Percentiles rank a stretch among this genome's conserved stretches.
Evolutionary conservation across 2,888 invertebrate species (phyloP).

Genomic region (Ichneumoninae sp.): DNA sequence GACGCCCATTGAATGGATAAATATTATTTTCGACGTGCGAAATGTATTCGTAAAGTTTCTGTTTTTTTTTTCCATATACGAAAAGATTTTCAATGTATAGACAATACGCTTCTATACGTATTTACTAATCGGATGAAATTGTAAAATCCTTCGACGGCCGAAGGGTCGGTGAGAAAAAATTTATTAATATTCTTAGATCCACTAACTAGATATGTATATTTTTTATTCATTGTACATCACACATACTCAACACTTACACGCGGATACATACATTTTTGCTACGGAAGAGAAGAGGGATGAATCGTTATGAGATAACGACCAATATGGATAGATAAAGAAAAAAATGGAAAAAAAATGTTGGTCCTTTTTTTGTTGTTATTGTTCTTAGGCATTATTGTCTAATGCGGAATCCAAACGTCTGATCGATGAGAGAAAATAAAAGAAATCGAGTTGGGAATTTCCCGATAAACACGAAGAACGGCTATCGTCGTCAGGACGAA

Average conservation of each 20-base stretch:
- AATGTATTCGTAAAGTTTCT: slow-evolving; percentile 32
- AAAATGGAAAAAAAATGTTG: slow-evolving; percentile 19
- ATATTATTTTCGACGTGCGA: slow-evolving; percentile 45
- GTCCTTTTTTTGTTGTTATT: slow-evolving; percentile 21
- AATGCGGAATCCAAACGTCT: slow-evolving; percentile 39
- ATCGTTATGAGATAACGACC: slow-evolving; percentile 44
- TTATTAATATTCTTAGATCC: slow-evolving; percentile 56
- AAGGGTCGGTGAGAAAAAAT: slow-evolving; percentile 19
- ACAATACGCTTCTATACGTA: slow-evolving; percentile 35
- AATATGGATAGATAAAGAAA: slow-evolving; percentile 33
- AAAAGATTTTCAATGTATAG: slow-evolving; percentile 48
- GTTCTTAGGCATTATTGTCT: slow-evolving; percentile 38
- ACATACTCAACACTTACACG: slow-evolving; percentile 17
- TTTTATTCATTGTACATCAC: slow-evolving; percentile 66
- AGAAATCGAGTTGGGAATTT: not conserved
- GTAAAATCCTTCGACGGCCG: slow-evolving; percentile 38
- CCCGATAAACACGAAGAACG: not conserved
- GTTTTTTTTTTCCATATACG: slow-evolving; percentile 52
- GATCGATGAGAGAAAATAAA: slow-evolving; percentile 18
- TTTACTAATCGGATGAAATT: slow-evolving; percentile 23
- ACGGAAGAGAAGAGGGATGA: slow-evolving; percentile 27
- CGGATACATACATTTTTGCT: slow-evolving; percentile 44
- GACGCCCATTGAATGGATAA: slow-evolving; percentile 8
- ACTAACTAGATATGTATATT: slow-evolving; percentile 64
- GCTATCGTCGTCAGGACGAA: not conserved